Evolutionary conservation across 1,140 invertebrate genomes (phyloP).

Genomic region (Drosophila gunungcola): DNA sequence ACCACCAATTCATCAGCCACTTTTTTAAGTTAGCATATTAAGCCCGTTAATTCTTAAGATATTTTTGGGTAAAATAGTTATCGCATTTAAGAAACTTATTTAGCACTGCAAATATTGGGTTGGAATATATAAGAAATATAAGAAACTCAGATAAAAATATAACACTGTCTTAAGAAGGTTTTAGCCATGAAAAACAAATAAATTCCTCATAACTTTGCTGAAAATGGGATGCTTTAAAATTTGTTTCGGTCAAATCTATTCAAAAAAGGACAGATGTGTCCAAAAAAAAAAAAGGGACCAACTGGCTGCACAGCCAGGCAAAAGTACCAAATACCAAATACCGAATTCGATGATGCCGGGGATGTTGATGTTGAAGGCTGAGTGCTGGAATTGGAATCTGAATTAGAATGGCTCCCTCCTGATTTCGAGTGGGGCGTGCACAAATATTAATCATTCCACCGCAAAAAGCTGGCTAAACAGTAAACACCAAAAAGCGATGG

Average conservation of each 20-base stretch:
- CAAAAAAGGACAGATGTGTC: not conserved
- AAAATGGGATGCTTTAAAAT: not conserved
- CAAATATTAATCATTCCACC: slow-evolving; percentile 54
- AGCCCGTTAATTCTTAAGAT: too few relatives aligned
- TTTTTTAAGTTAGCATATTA: too few relatives aligned
- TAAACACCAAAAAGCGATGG: slow-evolving; percentile 18
- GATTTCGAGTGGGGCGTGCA: slow-evolving; percentile 28
- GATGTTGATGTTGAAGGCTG: not conserved
- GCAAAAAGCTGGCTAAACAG: slow-evolving; percentile 35
- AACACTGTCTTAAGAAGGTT: too few relatives aligned
- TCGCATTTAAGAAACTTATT: too few relatives aligned
- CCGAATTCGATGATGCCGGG: not conserved
- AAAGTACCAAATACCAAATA: not conserved
- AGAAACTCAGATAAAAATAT: too few relatives aligned
- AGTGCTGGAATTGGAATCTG: slow-evolving; percentile 17
- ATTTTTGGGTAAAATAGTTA: too few relatives aligned
- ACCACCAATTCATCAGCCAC: too few relatives aligned
- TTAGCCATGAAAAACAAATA: not conserved
- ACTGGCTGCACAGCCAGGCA: not conserved
- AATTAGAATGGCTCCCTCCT: slow-evolving; percentile 38
- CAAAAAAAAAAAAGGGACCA: slow-evolving; percentile 1
- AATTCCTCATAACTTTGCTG: not conserved
- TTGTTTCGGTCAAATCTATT: not conserved
- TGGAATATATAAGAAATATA: too few relatives aligned
- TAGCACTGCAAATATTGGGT: too few relatives aligned